phyloP scores from a whole-genome alignment of 2,797 vertebrate genomes.

The Typhlichthys subterraneus region DNA sequence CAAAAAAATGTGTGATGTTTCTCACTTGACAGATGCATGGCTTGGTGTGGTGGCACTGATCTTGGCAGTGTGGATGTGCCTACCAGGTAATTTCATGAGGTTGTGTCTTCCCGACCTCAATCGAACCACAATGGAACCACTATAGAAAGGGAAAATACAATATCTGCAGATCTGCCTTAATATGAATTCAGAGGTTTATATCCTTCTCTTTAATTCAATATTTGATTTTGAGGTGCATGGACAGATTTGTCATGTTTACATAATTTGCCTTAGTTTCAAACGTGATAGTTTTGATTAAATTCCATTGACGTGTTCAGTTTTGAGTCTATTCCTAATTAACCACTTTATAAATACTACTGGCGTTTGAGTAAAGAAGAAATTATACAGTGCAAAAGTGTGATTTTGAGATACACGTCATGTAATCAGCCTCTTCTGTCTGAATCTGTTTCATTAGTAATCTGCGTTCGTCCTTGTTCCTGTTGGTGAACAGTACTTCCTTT shows the following conservation, averaged over 20 bases:
- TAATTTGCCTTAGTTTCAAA: background rate
- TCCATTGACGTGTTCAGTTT: background rate
- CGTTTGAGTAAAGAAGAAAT: constrained; percentile 5
- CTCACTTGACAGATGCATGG: constrained; percentile 82
- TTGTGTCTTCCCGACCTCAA: constrained; percentile 59
- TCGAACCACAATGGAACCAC: constrained; percentile 17
- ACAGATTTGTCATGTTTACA: background rate
- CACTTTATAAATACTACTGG: background rate
- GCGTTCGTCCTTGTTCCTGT: constrained; percentile 71
- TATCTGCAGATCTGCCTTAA: background rate
- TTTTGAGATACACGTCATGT: constrained; percentile 47
- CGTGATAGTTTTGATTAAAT: background rate
- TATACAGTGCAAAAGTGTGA: constrained; percentile 5
- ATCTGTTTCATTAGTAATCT: constrained; percentile 77
- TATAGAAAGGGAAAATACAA: constrained; percentile 11
- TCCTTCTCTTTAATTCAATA: background rate
- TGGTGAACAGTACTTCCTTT: constrained; percentile 74
- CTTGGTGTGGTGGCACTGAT: constrained; percentile 75
- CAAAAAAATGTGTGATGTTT: constrained; percentile 77
- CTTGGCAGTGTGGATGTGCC: constrained; percentile 68
- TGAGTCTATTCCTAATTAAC: constrained; percentile 24
- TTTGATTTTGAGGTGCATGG: background rate
- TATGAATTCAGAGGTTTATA: background rate
- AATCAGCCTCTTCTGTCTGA: constrained; percentile 53
- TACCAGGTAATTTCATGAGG: constrained; percentile 75